Evolutionary conservation across 2,797 vertebrate species (phyloP).

Genomic region (Muscicapa comitata): DNA sequence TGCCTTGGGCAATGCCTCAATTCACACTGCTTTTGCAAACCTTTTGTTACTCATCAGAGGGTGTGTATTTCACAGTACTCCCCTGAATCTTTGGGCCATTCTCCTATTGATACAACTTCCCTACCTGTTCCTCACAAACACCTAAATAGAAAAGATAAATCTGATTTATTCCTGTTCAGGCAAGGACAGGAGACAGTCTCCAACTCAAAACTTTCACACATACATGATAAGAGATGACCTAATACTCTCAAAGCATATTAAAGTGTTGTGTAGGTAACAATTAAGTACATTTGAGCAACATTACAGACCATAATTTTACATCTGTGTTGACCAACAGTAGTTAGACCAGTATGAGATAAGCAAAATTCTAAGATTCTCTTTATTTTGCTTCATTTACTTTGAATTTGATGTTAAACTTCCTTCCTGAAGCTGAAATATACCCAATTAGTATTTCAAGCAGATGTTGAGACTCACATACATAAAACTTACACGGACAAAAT

Average conservation of each 20-base stretch:
- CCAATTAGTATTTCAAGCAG: neutral
- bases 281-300: neutral
- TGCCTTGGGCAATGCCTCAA: neutral
- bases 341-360: neutral
- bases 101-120: neutral
- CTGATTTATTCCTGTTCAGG: neutral
- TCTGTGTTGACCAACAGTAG: fast-evolving
- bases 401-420: neutral
- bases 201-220: neutral
- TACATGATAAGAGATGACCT: neutral
- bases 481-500: neutral
- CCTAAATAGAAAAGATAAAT: neutral
- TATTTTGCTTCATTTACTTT: neutral
- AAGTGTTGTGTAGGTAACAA: neutral
- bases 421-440: neutral
- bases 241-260: neutral
- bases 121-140: fast-evolving
- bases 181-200: neutral
- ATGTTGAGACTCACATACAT: neutral
- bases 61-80: fast-evolving
- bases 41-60: neutral
- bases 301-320: neutral
- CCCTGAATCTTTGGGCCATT: neutral
- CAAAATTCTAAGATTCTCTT: neutral
- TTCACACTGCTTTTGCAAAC: neutral